These are phyloP conservation scores for Pseudocheirus occidentalis DNA, from an alignment of 2,797 vertebrate genomes.

Conservation along the genomic window DNA sequence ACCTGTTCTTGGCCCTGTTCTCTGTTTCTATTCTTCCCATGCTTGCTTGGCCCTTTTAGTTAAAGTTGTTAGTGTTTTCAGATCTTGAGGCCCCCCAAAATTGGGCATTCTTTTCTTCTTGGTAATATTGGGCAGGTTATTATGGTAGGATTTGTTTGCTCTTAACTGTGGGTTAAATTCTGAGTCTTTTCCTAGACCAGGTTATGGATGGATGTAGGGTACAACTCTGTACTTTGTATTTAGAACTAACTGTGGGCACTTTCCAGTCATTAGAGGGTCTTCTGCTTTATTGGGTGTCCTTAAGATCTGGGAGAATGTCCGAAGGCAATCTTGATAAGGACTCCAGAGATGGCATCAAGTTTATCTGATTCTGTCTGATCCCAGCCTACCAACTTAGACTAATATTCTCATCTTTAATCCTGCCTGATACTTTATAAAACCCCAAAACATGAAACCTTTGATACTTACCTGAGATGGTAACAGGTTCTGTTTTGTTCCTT, in stretches of 20 bases:
- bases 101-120: background rate
- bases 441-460: background rate
- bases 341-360: background rate
- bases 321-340: background rate
- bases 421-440: background rate
- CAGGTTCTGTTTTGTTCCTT: background rate
- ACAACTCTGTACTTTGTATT: background rate
- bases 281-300: background rate
- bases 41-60: background rate
- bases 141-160: background rate
- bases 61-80: background rate
- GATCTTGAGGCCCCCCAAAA: background rate
- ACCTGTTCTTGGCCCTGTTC: slow-evolving; percentile 8
- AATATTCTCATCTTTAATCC: background rate
- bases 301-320: background rate
- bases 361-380: background rate
- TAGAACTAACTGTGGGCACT: background rate
- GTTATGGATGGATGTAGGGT: background rate
- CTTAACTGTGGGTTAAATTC: background rate
- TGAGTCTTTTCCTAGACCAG: background rate
- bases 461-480: background rate
- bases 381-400: background rate
- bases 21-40: background rate
- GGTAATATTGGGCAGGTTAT: background rate
- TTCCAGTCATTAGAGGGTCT: background rate